Conservation (phyloP, 2,797 vertebrate genomes). For the Macrochelys suwanniensis region DNA sequence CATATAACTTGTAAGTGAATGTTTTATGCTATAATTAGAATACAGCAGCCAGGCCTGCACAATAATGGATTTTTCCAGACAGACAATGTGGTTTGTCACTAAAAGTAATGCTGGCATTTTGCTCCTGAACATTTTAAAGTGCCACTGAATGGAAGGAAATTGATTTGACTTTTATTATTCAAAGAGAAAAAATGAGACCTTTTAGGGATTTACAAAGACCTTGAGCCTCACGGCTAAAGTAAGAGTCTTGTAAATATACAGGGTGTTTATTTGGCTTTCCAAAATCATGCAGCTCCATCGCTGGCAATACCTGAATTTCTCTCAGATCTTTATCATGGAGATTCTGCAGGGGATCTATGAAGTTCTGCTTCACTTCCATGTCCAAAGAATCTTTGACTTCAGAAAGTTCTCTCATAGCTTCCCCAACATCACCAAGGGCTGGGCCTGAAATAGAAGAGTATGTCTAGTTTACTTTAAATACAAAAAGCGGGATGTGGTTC, state of each 20-base stretch:
- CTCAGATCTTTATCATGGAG: slow-evolving; percentile 98
- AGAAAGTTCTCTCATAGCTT: slow-evolving; percentile 94
- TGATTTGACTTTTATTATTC: not conserved
- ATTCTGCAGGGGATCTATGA: slow-evolving; percentile 96
- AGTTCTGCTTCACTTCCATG: slow-evolving; percentile 99
- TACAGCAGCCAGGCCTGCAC: not conserved
- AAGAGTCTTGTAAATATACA: not conserved
- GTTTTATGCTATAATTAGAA: not conserved
- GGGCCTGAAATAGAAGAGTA: slow-evolving; percentile 82
- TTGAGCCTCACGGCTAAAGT: not conserved
- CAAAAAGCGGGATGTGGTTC: not conserved
- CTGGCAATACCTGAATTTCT: slow-evolving; percentile 92
- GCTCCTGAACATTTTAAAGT: not conserved
- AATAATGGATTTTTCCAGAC: not conserved
- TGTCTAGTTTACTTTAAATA: not conserved
- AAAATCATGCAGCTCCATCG: not conserved
- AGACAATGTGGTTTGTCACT: not conserved
- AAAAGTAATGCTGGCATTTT: slow-evolving; percentile 1
- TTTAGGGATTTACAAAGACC: not conserved
- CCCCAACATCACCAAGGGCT: slow-evolving; percentile 92
- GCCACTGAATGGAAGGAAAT: not conserved
- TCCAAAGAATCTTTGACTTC: slow-evolving; percentile 98
- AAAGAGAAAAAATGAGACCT: not conserved
- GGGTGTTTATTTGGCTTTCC: not conserved
- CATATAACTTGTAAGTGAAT: not conserved